phyloP scores from a whole-genome alignment of 30 jellyfish, hydroid and myxozoan genomes.

The Chrysaora quinquecirrha region DNA sequence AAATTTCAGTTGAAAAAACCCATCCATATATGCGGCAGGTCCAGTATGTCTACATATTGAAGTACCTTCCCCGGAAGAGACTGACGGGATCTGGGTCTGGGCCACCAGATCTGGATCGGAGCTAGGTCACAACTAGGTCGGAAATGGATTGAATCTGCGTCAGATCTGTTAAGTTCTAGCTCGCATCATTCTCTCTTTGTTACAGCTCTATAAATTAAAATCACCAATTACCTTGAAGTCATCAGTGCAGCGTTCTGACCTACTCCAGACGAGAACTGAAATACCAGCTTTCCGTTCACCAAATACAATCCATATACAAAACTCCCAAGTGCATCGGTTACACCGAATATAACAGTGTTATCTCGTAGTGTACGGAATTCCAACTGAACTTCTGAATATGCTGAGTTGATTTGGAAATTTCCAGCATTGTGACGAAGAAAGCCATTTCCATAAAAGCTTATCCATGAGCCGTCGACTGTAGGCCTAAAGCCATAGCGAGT shows the following conservation, averaged over 20 bases:
- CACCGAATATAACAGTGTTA: constrained; percentile 88
- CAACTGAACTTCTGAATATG: constrained; percentile 65
- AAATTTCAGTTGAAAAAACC: too few relatives aligned
- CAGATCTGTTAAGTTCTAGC: too few relatives aligned
- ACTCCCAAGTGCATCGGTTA: constrained; percentile 64
- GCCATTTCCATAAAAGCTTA: constrained; percentile 96
- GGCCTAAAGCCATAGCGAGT: constrained; percentile 73
- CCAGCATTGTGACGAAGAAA: constrained; percentile 78
- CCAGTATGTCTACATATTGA: too few relatives aligned
- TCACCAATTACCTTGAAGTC: constrained; percentile 83
- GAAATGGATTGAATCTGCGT: too few relatives aligned
- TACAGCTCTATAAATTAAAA: too few relatives aligned
- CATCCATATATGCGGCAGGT: too few relatives aligned
- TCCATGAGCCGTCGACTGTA: constrained; percentile 60
- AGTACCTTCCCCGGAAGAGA: too few relatives aligned
- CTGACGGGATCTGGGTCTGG: too few relatives aligned
- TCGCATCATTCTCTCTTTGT: too few relatives aligned
- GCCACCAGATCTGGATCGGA: too few relatives aligned
- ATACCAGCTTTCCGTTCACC: constrained; percentile 82
- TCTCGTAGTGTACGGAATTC: constrained; percentile 91
- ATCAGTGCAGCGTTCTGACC: constrained; percentile 90
- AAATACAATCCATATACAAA: constrained; percentile 86
- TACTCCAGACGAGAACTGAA: constrained; percentile 93
- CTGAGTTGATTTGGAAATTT: constrained; percentile 55
- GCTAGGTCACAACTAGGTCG: too few relatives aligned